phyloP scores from a whole-genome alignment of 2,888 invertebrate genomes.

The Tricholauxania praeusta region DNA sequence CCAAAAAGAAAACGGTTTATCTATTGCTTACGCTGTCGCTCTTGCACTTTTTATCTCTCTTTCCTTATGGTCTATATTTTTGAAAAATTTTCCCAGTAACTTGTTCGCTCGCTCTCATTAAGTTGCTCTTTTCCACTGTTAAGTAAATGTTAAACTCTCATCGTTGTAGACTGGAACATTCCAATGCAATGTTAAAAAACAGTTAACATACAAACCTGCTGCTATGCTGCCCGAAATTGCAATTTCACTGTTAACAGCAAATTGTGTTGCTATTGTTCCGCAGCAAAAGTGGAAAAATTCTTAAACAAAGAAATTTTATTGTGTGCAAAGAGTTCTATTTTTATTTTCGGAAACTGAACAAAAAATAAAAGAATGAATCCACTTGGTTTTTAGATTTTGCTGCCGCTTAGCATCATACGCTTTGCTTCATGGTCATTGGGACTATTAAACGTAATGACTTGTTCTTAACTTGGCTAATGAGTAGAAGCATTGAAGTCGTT shows the following conservation, averaged over 20 bases:
- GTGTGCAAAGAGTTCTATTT: background rate
- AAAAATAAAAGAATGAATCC: background rate
- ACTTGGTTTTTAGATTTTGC: no score
- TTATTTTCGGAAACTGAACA: background rate
- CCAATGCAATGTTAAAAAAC: background rate
- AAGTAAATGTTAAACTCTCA: background rate
- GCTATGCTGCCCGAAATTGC: background rate
- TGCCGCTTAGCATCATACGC: background rate
- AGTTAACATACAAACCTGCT: background rate
- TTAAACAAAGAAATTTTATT: constrained; percentile 23
- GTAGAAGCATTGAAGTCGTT: background rate
- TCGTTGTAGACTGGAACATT: constrained; percentile 15
- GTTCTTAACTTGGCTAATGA: constrained; percentile 38
- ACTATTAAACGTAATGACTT: constrained; percentile 34
- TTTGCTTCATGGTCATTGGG: constrained; percentile 28
- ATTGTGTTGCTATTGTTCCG: background rate
- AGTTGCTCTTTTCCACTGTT: background rate
- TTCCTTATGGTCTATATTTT: background rate
- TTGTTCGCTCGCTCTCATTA: background rate
- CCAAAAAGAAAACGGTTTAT: background rate
- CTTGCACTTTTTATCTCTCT: background rate
- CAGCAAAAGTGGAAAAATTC: background rate
- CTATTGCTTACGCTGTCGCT: background rate
- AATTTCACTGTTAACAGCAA: background rate
- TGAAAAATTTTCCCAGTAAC: no score